Evolutionary conservation across 1,140 invertebrate genomes (phyloP), one percentile per base, ranked within the genome.

Genomic region (Penaeus vannamei): DNA sequence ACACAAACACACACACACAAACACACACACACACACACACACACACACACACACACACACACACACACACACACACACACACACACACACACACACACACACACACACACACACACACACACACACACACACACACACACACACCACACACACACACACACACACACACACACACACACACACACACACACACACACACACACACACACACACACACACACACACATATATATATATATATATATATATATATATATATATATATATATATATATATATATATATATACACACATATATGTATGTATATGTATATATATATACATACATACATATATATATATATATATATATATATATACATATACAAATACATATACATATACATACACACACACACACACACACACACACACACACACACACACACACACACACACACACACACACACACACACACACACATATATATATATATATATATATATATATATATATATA

Each of bases 401-500:
- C n/a, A n/a, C n/a, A n/a, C n/a, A n/a, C n/a, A n/a, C n/a, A n/a
- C n/a, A n/a, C n/a, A n/a, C n/a, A n/a, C n/a, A n/a, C n/a, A n/a
- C n/a, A n/a, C n/a, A n/a, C n/a, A n/a, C n/a, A n/a, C n/a, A n/a
- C n/a, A n/a, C n/a, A n/a, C n/a, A n/a, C n/a, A n/a, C n/a, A n/a
- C n/a, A n/a, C n/a, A n/a, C n/a, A n/a, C n/a, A n/a, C n/a, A n/a
- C n/a, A n/a, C n/a, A n/a, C n/a, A n/a, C n/a, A n/a, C 8, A 80
- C 23, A 80, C 23, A 80, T 36, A 80, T 80, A 80, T 80, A 80
- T 36, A 80, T 80, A 80, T 80, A 80, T 80, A 80, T 80, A 80
- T 36, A 80, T 80, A 80, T 80, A 80, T 80, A 80, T 36, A 80
- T 80, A 80, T 80, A 80, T 80, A 80, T 80, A 80, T 36, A 80